These are phyloP conservation scores for Catostylus mosaicus DNA, from an alignment of 30 jellyfish, hydroid and myxozoan species.

Conservation along the genomic window DNA sequence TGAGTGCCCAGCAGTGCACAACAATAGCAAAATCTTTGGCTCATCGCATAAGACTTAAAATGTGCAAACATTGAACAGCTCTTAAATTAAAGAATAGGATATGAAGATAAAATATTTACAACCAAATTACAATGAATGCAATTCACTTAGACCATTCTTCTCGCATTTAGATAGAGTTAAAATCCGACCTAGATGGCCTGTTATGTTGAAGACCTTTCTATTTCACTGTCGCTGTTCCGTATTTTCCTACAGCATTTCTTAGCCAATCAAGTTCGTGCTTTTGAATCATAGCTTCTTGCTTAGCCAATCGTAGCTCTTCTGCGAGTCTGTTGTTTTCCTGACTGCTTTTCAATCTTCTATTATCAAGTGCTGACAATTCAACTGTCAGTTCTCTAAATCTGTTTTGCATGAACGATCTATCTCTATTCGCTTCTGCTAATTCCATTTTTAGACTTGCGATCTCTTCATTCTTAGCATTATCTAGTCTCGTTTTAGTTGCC, in stretches of 20 bases:
- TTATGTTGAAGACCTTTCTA: no score
- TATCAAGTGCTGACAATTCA: conserved; percentile 10
- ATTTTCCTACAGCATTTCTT: conserved; percentile 48
- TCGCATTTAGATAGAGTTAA: no score
- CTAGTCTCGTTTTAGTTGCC: neutral
- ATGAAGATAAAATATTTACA: no score
- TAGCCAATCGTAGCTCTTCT: conserved; percentile 49
- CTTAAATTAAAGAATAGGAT: no score
- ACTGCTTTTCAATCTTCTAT: neutral
- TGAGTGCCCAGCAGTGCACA: no score
- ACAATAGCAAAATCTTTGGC: no score
- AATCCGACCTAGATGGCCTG: no score
- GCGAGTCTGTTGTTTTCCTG: conserved; percentile 13
- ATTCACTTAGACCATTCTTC: neutral
- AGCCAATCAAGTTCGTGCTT: conserved; percentile 75
- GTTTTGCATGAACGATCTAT: neutral
- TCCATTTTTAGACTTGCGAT: conserved; percentile 27
- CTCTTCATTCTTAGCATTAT: conserved; percentile 28
- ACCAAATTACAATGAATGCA: no score
- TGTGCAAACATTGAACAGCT: no score
- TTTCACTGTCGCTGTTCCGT: neutral
- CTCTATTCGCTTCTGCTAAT: conserved; percentile 14
- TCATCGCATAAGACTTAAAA: no score
- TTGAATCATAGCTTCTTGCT: conserved; percentile 50
- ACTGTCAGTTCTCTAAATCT: conserved; percentile 15